Base-by-base conservation (phyloP, 2,113 vertebrate genomes). In the Steatornis caripensis region DNA sequence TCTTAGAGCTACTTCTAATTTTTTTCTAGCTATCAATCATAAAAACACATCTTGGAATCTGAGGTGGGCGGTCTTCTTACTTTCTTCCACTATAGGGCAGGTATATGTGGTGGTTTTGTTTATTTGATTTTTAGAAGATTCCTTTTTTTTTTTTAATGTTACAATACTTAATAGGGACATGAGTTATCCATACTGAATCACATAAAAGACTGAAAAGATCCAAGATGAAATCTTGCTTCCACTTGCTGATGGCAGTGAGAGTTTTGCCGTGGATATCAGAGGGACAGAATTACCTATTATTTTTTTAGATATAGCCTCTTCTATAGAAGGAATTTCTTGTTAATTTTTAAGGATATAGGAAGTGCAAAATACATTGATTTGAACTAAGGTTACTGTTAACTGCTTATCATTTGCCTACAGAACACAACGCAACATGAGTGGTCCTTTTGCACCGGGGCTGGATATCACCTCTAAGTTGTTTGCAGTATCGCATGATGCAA, bases 401-500 rank as follows among this genome's bases (percentile, higher is more conserved):
- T 83, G 82, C 77, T 84, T 22, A 15, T 75, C 5, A 8, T 95
- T 91, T 97, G 29, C 95, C 87, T 95, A 10, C 94, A 99, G 99
- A 98, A 99, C 99, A 17, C 99, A 99, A 93, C 98, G 99, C 45
- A 98, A 84, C 66, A 85, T 99, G 93, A 98, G 98, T 4, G 98
- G 99, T n/a, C 99, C 99, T 74, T 99, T 99, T 92, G 98, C 99
- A 87, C 99, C 99, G 0, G 99, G 99, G 4, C 97, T 99, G 92
- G 99, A 99, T 77, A 97, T 99, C 29, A 98, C 98, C 3, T 98
- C 99, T 1, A 98, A 98, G 58, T 92, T 99, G 55, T 99, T 99
- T 94, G 99, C 99, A 43, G 98, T 99, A 70, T 99, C 99, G 34
- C 99, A 99, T 41, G 99, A 99, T 45, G 99, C 99, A n/a, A 99